Percentiles rank a stretch among this genome's conserved stretches.
Conservation (phyloP, 92 coral and sea anemone genomes). For the Pocillopora meandrina region DNA sequence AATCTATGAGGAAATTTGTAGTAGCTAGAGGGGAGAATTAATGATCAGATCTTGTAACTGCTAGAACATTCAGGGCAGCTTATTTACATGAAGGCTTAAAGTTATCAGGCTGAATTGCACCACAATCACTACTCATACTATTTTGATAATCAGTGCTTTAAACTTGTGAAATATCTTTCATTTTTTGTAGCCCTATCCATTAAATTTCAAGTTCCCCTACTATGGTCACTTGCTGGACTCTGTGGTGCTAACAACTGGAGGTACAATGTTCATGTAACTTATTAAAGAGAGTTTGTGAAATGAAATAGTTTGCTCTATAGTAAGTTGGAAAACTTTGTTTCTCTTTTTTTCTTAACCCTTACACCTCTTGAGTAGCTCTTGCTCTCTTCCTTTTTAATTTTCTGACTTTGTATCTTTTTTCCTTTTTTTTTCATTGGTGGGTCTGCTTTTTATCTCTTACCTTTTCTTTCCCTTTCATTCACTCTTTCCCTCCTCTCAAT, state of each 20-base stretch:
- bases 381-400: too few relatives aligned
- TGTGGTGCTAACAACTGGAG: conserved; percentile 77
- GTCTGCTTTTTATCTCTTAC: too few relatives aligned
- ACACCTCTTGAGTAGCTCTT: too few relatives aligned
- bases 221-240: conserved; percentile 76
- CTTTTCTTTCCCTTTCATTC: too few relatives aligned
- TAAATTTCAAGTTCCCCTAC: conserved; percentile 67
- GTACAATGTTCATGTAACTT: conserved; percentile 14
- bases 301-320: not conserved
- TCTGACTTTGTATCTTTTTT: too few relatives aligned
- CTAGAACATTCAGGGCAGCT: not conserved
- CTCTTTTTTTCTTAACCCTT: too few relatives aligned
- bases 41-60: too few relatives aligned
- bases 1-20: too few relatives aligned
- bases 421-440: too few relatives aligned
- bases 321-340: too few relatives aligned
- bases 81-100: not conserved
- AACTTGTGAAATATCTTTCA: not conserved
- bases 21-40: not conserved
- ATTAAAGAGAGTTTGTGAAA: not conserved
- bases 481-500: too few relatives aligned
- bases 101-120: not conserved
- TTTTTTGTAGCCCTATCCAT: not conserved
- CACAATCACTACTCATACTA: not conserved
- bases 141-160: not conserved